A percentile compares a stretch with the other conserved stretches of the same genome.
Conservation (phyloP, 1,140 invertebrate genomes). For the Lanistes nyassanus region DNA sequence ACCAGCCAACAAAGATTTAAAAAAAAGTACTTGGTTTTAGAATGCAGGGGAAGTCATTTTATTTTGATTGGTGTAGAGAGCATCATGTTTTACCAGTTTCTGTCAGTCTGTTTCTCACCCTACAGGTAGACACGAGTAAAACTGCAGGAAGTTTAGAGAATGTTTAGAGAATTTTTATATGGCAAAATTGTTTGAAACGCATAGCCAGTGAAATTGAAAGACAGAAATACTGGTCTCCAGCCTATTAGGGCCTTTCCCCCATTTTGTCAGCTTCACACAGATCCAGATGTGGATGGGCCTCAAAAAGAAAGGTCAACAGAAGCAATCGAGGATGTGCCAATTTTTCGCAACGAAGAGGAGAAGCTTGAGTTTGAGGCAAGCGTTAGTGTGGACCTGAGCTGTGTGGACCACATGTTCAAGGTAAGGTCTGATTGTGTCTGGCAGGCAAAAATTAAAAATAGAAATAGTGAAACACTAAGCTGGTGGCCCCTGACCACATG, state of each 20-base stretch:
- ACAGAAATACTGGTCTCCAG: background rate
- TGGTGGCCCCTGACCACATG: too few species aligned
- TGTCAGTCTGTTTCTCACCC: too few species aligned
- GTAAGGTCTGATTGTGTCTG: background rate
- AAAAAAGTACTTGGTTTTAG: too few species aligned
- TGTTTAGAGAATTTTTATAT: slow-evolving; percentile 15
- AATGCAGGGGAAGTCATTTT: too few species aligned
- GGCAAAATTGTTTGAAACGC: slow-evolving; percentile 6
- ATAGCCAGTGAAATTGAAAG: too few species aligned
- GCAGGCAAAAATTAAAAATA: too few species aligned
- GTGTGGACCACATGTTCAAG: slow-evolving; percentile 52
- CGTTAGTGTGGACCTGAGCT: slow-evolving; percentile 60
- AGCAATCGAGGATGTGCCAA: slow-evolving; percentile 50
- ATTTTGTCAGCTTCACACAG: slow-evolving; percentile 34
- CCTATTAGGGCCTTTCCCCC: background rate
- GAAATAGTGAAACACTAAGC: too few species aligned
- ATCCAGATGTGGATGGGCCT: slow-evolving; percentile 43
- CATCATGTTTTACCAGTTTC: too few species aligned
- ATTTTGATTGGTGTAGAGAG: too few species aligned
- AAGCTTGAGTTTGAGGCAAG: slow-evolving; percentile 56
- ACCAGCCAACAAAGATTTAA: too few species aligned
- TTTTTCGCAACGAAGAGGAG: slow-evolving; percentile 57
- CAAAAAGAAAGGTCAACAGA: slow-evolving; percentile 39
- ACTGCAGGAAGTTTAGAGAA: too few species aligned
- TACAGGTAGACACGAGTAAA: too few species aligned